Percentiles rank a stretch among this genome's conserved stretches.
phyloP scores from a whole-genome alignment of 2,113 vertebrate species.

The Garra rufa region DNA sequence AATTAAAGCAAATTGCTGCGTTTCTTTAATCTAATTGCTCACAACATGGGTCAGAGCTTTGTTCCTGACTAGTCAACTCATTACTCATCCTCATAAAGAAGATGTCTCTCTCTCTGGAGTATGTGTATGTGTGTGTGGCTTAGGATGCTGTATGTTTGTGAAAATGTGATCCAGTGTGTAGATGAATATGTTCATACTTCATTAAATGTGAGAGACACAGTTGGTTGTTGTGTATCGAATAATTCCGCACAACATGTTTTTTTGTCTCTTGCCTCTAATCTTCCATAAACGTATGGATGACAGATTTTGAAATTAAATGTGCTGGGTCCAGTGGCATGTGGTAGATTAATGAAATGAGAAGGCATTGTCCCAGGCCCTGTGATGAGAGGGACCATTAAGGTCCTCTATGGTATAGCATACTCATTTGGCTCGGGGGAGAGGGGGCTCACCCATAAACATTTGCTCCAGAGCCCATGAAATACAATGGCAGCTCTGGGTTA shows the following conservation, averaged over 20 bases:
- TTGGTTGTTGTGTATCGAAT: not conserved
- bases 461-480: not conserved
- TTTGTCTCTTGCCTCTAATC: not conserved
- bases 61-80: slow-evolving; percentile 50
- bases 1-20: slow-evolving; percentile 57
- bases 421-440: not conserved
- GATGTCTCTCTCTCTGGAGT: slow-evolving; percentile 14
- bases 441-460: not conserved
- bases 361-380: not conserved
- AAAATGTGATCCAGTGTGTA: not conserved
- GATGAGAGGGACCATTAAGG: slow-evolving; percentile 16
- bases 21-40: slow-evolving; percentile 60
- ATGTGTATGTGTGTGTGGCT: not conserved
- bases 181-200: not conserved
- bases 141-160: not conserved
- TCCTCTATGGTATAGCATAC: not conserved
- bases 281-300: not conserved
- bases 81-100: slow-evolving; percentile 47
- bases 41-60: slow-evolving; percentile 55
- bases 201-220: not conserved
- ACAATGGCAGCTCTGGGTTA: not conserved
- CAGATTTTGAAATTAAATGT: not conserved
- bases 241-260: not conserved
- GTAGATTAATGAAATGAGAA: slow-evolving; percentile 21
- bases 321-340: not conserved